Evolutionary conservation across 2,888 invertebrate species (phyloP), one percentile per base, ranked within the genome.

Genomic region (Clistopyga incitator): DNA sequence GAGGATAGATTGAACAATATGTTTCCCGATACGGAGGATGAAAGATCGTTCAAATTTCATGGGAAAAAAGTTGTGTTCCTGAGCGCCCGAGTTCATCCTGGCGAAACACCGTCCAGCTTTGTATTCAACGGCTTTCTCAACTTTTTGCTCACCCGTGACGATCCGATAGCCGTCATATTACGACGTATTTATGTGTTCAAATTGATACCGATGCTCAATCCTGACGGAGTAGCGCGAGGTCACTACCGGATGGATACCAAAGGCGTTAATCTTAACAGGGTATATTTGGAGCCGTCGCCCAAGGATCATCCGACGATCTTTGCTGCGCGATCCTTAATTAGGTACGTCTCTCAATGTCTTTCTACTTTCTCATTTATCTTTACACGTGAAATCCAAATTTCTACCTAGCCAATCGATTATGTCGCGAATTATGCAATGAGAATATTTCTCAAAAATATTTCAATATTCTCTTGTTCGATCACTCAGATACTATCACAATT

Each of bases 41-140:
- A 95, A 11, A 94, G 98, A 85, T 96, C 98, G 34, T 95, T 95
- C 90, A 96, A 95, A 90, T 98, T 98, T 93, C 93, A 94, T 20
- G 95, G 95, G 82, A 97, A 97, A 94, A 97, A 98, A 95, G 95
- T 98, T 6, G 96, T 97, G 88, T 96, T 98, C 92, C 94, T 98
- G 89, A 98, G 97, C 81, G 98, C 98, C 4, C 94, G 98, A 82
- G 98, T 98, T 71, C 98, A 98, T 93, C 98, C 98, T 15, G 98
- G 98, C 1, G 98, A 98, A 93, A 98, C 98, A 0, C 98, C 98
- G 0, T 97, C 97, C 0, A 97, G 97, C 93, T 97, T 97, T 93
- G 98, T 98, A 15, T 96, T 98, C 93, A 98, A 98, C 92, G 98
- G 98, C 0, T 96, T 98, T 89, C 94, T 98, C 8, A 96, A 97